phyloP scores from a whole-genome alignment of 2,888 invertebrate species.

The Oligia strigilis region DNA sequence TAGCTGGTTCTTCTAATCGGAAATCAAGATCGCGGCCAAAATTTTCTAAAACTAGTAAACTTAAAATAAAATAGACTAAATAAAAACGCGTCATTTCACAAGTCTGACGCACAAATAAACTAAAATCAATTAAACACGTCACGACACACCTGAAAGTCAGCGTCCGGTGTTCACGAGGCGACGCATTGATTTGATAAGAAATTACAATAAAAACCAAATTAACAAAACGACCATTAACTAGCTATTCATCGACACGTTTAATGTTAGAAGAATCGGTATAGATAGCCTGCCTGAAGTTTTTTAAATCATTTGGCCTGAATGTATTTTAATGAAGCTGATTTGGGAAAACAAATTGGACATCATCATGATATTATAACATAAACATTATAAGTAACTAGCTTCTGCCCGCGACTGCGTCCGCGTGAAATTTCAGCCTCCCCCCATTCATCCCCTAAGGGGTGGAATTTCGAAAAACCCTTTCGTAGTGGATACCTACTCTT shows the following conservation, averaged over 20 bases:
- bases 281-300: background rate
- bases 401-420: no score
- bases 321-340: background rate
- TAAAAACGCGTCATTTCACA: conserved; percentile 33
- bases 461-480: no score
- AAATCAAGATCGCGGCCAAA: background rate
- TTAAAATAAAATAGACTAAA: conserved; percentile 25
- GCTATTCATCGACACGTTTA: background rate
- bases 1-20: no score
- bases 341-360: background rate
- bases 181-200: conserved; percentile 36
- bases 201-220: conserved; percentile 44
- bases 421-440: no score
- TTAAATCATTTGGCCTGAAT: background rate
- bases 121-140: conserved; percentile 20
- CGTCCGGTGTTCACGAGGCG: conserved; percentile 16
- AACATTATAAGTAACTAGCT: no score
- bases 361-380: no score
- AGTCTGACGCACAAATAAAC: background rate
- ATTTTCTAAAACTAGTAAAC: conserved; percentile 21
- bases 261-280: conserved; percentile 2
- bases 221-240: conserved; percentile 25
- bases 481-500: no score
- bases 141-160: conserved; percentile 10
- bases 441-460: no score